Percentiles rank a stretch among this genome's conserved stretches.
These are phyloP conservation scores for Tachina lurida DNA, from an alignment of 2,888 invertebrate species.

Conservation along the genomic window DNA sequence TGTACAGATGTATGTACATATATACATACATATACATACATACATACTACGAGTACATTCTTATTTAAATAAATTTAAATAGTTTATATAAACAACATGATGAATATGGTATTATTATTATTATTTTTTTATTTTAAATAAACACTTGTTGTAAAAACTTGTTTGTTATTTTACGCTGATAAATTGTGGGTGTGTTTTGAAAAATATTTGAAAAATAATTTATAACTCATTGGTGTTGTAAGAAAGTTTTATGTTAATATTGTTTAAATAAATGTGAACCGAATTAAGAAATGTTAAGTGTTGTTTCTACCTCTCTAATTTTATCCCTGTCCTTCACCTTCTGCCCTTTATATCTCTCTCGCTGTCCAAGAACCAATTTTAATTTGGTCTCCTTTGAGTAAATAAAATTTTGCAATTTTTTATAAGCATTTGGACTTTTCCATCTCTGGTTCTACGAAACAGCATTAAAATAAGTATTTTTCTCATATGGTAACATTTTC, in stretches of 20 bases:
- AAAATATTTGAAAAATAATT: slow-evolving; percentile 20
- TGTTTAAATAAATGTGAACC: background rate
- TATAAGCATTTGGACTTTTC: no score
- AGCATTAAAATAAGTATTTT: no score
- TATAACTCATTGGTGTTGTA: background rate
- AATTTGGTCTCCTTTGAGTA: no score
- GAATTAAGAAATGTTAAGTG: background rate
- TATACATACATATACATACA: background rate
- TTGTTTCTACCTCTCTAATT: no score
- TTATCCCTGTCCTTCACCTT: no score
- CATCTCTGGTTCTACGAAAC: no score
- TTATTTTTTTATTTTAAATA: slow-evolving; percentile 6
- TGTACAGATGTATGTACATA: background rate
- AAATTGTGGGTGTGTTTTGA: slow-evolving; percentile 48
- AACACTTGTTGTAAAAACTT: slow-evolving; percentile 37
- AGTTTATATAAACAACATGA: slow-evolving; percentile 24
- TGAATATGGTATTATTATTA: slow-evolving; percentile 16
- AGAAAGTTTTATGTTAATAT: background rate
- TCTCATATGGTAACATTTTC: no score
- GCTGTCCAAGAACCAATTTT: no score
- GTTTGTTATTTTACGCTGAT: background rate
- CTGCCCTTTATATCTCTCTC: no score
- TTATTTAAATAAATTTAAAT: slow-evolving; percentile 22
- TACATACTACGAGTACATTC: no score
- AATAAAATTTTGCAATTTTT: no score